Evolutionary conservation across 2,797 vertebrate species (phyloP).

Genomic region (Sebastes melanostomus): DNA sequence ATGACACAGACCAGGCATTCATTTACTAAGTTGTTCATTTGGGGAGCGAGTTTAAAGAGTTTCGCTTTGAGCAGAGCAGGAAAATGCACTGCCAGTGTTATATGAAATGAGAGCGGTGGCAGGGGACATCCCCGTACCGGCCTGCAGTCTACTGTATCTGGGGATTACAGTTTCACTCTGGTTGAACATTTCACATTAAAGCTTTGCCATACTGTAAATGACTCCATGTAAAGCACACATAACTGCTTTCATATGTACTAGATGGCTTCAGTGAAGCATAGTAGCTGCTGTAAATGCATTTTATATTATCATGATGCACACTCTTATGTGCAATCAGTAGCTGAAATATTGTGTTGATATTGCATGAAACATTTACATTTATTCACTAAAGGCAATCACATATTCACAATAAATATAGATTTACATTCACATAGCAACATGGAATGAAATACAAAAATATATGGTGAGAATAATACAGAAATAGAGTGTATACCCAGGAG

Average conservation of each 20-base stretch:
- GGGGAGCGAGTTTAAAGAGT: conserved; percentile 68
- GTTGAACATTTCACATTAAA: conserved; percentile 24
- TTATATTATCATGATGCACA: background rate
- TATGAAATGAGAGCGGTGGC: conserved; percentile 48
- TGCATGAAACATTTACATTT: no score
- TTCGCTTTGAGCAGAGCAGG: conserved; percentile 52
- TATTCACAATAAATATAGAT: no score
- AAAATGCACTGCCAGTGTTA: conserved; percentile 55
- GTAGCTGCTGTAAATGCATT: background rate
- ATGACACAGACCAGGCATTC: conserved; percentile 66
- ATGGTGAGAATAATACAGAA: no score
- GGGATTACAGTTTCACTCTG: conserved; percentile 24
- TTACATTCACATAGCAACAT: no score
- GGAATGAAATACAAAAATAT: no score
- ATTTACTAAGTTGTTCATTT: conserved; percentile 72
- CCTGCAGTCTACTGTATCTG: conserved; percentile 9
- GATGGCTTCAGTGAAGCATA: background rate
- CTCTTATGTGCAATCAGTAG: background rate
- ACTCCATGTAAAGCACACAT: conserved; percentile 7
- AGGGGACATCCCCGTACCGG: conserved; percentile 29
- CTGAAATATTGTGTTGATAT: no score
- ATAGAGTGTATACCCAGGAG: no score
- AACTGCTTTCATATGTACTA: background rate
- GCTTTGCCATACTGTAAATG: conserved; percentile 13
- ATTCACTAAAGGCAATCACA: no score